Percentiles rank a stretch among this genome's conserved stretches.
phyloP scores from a whole-genome alignment of 2,888 invertebrate species.

The Scaptomyza caliginosa region DNA sequence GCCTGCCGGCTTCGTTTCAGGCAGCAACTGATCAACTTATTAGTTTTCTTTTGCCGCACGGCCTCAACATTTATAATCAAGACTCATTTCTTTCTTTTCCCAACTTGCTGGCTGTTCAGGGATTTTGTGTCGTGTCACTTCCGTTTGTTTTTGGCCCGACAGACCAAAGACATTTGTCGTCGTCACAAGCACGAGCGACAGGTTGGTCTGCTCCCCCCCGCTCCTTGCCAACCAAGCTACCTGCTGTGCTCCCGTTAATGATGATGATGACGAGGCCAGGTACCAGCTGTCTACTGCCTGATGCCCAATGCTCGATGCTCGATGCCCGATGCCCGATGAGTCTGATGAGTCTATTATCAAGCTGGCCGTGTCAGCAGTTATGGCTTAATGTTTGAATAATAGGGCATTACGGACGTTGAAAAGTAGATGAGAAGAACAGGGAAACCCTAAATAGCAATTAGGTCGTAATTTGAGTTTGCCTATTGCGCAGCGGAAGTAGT shows the following conservation, averaged over 20 bases:
- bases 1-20: conserved; percentile 1
- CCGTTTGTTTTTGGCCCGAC: conserved; percentile 39
- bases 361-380: conserved; percentile 62
- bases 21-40: conserved; percentile 67
- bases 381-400: conserved; percentile 66
- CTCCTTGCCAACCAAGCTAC: conserved; percentile 31
- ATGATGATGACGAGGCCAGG: conserved; percentile 14
- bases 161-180: conserved; percentile 64
- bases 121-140: conserved; percentile 72
- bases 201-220: conserved; percentile 43
- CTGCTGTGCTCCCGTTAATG: conserved; percentile 54
- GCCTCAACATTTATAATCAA: conserved; percentile 66
- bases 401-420: conserved; percentile 9
- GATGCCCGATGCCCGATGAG: not conserved
- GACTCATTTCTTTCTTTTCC: conserved; percentile 35
- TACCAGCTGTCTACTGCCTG: too few relatives aligned
- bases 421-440: not conserved
- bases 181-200: conserved; percentile 73
- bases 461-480: conserved; percentile 59
- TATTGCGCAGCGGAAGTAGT: conserved; percentile 59
- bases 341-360: conserved; percentile 74
- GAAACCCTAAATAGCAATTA: conserved; percentile 73
- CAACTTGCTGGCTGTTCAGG: too few relatives aligned
- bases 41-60: conserved; percentile 69
- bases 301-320: too few relatives aligned